phyloP scores from a whole-genome alignment of 2,888 invertebrate genomes.

The Hartigia nigra region DNA sequence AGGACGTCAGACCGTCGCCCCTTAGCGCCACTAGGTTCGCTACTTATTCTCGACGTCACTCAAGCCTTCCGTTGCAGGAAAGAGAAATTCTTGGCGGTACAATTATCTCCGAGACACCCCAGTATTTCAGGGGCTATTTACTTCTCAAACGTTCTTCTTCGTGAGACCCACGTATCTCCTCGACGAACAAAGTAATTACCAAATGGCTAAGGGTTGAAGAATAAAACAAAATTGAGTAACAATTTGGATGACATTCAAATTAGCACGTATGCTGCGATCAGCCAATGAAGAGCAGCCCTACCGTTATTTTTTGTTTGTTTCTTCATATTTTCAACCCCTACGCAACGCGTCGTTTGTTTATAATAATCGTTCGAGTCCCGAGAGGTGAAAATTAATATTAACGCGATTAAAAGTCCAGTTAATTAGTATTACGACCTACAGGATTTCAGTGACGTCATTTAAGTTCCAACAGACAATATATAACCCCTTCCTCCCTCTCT shows the following conservation, averaged over 20 bases:
- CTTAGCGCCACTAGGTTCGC: background rate
- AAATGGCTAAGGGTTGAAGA: background rate
- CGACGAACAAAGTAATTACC: background rate
- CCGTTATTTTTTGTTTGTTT: too few species aligned
- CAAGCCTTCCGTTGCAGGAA: background rate
- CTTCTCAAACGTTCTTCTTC: background rate
- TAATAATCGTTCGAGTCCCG: too few species aligned
- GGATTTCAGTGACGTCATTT: too few species aligned
- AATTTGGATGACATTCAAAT: background rate
- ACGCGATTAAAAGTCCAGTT: too few species aligned
- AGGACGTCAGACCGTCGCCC: background rate
- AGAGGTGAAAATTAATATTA: too few species aligned
- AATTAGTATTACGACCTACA: too few species aligned
- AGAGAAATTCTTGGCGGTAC: background rate
- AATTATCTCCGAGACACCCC: background rate
- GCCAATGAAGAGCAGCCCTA: too few species aligned
- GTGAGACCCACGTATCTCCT: background rate
- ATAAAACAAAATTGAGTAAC: background rate
- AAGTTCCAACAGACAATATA: too few species aligned
- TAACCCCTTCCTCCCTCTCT: too few species aligned
- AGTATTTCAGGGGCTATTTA: background rate
- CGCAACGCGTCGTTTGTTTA: too few species aligned
- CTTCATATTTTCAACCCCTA: too few species aligned
- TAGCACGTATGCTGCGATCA: accelerated
- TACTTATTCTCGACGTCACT: background rate